Conservation (phyloP, 2,113 vertebrate genomes). For the Symphodus melops region DNA sequence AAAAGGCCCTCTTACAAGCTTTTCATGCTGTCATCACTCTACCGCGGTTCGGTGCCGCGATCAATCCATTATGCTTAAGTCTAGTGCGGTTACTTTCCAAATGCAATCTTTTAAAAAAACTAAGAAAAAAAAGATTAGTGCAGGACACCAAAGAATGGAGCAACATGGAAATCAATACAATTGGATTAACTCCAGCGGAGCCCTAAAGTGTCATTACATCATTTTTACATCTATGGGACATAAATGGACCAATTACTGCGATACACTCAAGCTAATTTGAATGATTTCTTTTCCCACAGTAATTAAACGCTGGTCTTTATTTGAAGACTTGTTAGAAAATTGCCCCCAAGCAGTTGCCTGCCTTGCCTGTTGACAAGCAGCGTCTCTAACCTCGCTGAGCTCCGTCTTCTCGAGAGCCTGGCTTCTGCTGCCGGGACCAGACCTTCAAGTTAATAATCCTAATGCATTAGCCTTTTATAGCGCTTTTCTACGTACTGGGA, state of each 20-base stretch:
- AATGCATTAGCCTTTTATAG: too few species aligned
- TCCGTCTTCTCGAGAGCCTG: too few species aligned
- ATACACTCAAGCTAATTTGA: slow-evolving; percentile 16
- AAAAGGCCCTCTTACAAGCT: slow-evolving; percentile 29
- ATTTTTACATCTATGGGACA: slow-evolving; percentile 41
- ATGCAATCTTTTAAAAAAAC: slow-evolving; percentile 53
- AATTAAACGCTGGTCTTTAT: slow-evolving; percentile 18
- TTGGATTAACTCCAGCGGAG: slow-evolving; percentile 46
- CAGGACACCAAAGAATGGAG: slow-evolving; percentile 21
- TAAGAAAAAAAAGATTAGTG: too few species aligned
- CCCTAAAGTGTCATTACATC: slow-evolving; percentile 48
- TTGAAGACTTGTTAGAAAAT: slow-evolving; percentile 1
- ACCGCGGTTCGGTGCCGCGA: not conserved
- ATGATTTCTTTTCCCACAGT: not conserved
- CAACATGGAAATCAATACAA: slow-evolving; percentile 39
- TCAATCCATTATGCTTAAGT: slow-evolving; percentile 44
- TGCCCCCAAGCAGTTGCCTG: too few species aligned
- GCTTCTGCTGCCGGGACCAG: too few species aligned
- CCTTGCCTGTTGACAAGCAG: too few species aligned
- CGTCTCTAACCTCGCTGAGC: too few species aligned
- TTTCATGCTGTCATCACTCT: slow-evolving; percentile 33
- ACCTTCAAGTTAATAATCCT: too few species aligned
- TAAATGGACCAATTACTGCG: slow-evolving; percentile 28
- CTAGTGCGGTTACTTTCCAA: slow-evolving; percentile 42
- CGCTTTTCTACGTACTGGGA: too few species aligned